Evolutionary conservation across 2,113 vertebrate species (phyloP), one percentile per base, ranked within the genome.

Genomic region (Zingel zingel): DNA sequence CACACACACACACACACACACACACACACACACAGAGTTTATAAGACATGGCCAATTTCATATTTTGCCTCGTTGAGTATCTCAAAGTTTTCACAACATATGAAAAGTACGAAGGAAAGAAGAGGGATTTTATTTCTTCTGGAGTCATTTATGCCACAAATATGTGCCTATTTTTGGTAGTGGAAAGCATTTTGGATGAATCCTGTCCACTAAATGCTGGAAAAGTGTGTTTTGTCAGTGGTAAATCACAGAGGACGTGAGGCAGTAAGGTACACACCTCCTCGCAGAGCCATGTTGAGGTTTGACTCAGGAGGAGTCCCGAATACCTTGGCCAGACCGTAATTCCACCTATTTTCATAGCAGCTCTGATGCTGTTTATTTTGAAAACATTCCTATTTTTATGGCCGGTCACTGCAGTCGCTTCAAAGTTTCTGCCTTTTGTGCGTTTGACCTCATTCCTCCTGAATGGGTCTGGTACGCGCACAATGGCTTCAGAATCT

Each of bases 301-400:
- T 91, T 86, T 76, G 48, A 85, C 88, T 77, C 87, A 84, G 86
- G 87, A 87, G 83, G 93, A 82, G 87, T 87, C 89, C 92, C 70
- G 90, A 85, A 92, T 90, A 91, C 91, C 88, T 88, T 79, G 69
- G 80, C 85, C 81, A 27, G 65, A 62, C 84, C 71, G 63, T 81
- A 78, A 88, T 86, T 88, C 86, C 82, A 83, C 90, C 87, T 93
- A 91, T 94, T 93, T 94, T 93, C 91, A 91, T 91, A 92, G 88
- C 82, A 47, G 86, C 92, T 89, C 90, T 62, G 87, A 86, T 81
- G 86, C 89, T 96, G 96, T 97, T 98, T 97, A 96, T 97, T 97
- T 96, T 97, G 95, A 97, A 98, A 98, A 98, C 97, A 97, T 97
- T 98, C 96, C 95, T 91, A 94, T 88, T 97, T 96, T 94, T 94